phyloP scores from a whole-genome alignment of 2,888 invertebrate genomes.

The Mantis religiosa region DNA sequence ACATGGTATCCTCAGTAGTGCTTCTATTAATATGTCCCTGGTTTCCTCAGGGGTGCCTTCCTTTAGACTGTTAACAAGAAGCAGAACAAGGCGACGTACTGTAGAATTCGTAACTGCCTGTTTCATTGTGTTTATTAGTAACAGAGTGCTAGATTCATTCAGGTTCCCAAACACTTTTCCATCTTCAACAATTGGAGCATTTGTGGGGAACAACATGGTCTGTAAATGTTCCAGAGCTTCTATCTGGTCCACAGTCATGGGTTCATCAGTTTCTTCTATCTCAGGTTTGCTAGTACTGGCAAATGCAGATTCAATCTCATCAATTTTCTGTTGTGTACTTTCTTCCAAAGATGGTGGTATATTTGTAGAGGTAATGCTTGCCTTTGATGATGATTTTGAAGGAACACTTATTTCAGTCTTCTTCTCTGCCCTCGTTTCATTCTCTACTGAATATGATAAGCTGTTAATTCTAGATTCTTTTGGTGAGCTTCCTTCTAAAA shows the following conservation, averaged over 20 bases:
- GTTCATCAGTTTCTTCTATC: neutral
- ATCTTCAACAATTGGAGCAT: constrained; percentile 46
- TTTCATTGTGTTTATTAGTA: constrained; percentile 75
- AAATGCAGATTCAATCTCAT: neutral
- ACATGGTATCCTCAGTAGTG: constrained; percentile 60
- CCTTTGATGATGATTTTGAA: neutral
- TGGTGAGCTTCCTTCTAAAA: neutral
- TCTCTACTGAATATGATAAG: neutral
- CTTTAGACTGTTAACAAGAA: constrained; percentile 68
- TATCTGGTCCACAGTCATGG: constrained; percentile 5
- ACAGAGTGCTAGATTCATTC: constrained; percentile 69
- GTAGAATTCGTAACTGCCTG: constrained; percentile 40
- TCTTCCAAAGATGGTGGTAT: neutral
- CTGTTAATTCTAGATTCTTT: neutral
- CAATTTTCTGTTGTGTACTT: neutral
- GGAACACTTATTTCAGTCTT: neutral
- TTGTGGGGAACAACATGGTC: neutral
- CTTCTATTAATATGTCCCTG: constrained; percentile 63
- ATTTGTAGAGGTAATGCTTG: neutral
- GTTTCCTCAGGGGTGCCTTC: constrained; percentile 68
- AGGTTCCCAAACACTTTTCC: constrained; percentile 72
- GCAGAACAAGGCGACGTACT: constrained; percentile 65
- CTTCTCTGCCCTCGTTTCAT: neutral
- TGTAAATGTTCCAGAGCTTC: constrained; percentile 14
- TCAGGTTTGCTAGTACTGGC: neutral